Evolutionary conservation across 2,888 invertebrate genomes (phyloP), one percentile per base, ranked within the genome.

Genomic region (Baccha elongata): DNA sequence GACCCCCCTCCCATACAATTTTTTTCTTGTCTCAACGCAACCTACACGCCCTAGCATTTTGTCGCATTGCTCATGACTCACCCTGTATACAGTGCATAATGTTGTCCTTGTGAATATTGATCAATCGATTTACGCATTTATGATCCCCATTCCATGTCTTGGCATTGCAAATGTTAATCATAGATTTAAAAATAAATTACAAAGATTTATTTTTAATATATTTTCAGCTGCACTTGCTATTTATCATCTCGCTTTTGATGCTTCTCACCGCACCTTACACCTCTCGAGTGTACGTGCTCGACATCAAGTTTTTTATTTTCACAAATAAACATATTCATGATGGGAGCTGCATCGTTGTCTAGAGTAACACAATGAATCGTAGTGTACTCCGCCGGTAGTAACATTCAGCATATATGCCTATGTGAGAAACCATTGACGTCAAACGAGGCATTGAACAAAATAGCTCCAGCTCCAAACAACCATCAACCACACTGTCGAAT

Each of bases 371-470:
- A 60, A 60, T 60, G 60, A 23, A 40, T 40, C 2, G 40, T 40
- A 40, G 26, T 58, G 40, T 37, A 37, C 55, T 55, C 35, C 17
- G 32, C 32, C 35, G 35, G 53, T n/a, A 3, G 21, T 46, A 5
- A 37, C 37, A 37, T 40, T 58, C 3, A 7, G 8, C 29, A 32
- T 32, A 32, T 7, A 50, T 46, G 80, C 75, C 65, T 81, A 76
- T 67, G 64, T 40, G 60, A 60, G 40, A 29, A 26, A 53, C 53
- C 26, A 62, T 58, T 81, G 81, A 81, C 81, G 81, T 81, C 81
- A 81, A 81, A 71, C 76, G 71, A 81, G 81, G 65, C 81, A 81
- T 81, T 81, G 81, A 81, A n/a, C n/a, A 76, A 81, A 81, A 81
- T 81, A 81, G 52, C 75, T 65, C 15, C 50, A 48, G 44, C 44